Evolutionary conservation across 2,888 invertebrate genomes (phyloP).

Genomic region (Frankliniella fusca): DNA sequence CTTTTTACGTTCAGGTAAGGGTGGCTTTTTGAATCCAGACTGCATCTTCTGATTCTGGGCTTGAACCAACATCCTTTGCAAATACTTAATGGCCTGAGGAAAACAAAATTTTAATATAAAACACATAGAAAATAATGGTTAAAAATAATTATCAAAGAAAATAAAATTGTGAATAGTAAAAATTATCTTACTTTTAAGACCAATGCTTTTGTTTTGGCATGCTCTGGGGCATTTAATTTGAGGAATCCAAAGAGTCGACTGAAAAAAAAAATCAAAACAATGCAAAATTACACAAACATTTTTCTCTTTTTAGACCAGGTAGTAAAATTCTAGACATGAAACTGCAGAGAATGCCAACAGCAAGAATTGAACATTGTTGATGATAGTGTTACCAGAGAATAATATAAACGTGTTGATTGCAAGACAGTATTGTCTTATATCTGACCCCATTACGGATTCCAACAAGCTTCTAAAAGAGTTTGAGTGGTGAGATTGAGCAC

Average conservation of each 20-base stretch:
- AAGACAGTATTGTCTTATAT: neutral
- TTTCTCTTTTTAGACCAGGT: no score
- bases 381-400: neutral
- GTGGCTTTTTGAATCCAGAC: conserved; percentile 32
- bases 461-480: neutral
- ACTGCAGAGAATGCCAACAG: neutral
- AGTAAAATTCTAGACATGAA: neutral
- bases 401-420: no score
- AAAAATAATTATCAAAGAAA: conserved; percentile 14
- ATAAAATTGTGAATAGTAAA: conserved; percentile 22
- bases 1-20: conserved; percentile 42
- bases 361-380: neutral
- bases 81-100: conserved; percentile 69
- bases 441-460: neutral
- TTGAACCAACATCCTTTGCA: conserved; percentile 80
- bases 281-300: neutral
- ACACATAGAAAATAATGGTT: conserved; percentile 29
- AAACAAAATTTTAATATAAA: conserved; percentile 29
- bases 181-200: conserved; percentile 62
- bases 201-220: conserved; percentile 72
- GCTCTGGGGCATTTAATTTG: conserved; percentile 73
- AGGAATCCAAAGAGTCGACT: conserved; percentile 91
- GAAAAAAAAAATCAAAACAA: conserved; percentile 45
- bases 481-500: neutral
- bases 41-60: conserved; percentile 60